A percentile compares a stretch with the other conserved stretches of the same genome.
These are phyloP conservation scores for Thymelicus lineola DNA, from an alignment of 2,888 invertebrate species.

Conservation along the genomic window DNA sequence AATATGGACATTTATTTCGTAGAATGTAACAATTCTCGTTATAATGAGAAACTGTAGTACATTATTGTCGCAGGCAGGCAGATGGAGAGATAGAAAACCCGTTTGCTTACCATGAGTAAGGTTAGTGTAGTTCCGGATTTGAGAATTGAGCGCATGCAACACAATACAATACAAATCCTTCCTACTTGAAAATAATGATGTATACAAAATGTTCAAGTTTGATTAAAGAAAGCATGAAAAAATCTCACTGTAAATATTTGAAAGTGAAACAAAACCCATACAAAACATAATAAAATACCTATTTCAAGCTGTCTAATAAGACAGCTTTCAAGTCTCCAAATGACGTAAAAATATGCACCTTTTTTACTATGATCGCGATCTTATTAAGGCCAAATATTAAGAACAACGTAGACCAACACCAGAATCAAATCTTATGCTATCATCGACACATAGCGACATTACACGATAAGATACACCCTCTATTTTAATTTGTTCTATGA, in stretches of 20 bases:
- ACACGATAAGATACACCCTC: slow-evolving; percentile 54
- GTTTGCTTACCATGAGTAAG: slow-evolving; percentile 3
- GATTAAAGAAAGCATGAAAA: no score
- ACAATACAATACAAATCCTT: no score
- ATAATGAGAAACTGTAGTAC: slow-evolving; percentile 34
- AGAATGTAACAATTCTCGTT: slow-evolving; percentile 38
- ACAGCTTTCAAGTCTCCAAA: no score
- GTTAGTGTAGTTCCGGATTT: neutral
- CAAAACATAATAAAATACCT: no score
- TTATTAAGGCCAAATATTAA: no score
- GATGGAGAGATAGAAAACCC: slow-evolving; percentile 21
- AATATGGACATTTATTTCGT: slow-evolving; percentile 40
- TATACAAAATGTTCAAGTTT: no score
- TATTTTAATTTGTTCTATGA: slow-evolving; percentile 68
- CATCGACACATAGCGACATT: slow-evolving; percentile 68
- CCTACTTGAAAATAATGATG: no score
- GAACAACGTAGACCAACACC: neutral
- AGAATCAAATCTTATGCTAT: neutral
- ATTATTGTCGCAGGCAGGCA: slow-evolving; percentile 16
- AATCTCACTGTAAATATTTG: no score
- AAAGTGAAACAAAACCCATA: no score
- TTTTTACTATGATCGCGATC: neutral
- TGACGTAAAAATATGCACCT: no score
- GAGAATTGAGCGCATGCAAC: neutral
- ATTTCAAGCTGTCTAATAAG: no score